Percentiles rank a stretch among this genome's conserved stretches.
Conservation (phyloP, 2,113 vertebrate species). For the cat (Felis catus) region DNA sequence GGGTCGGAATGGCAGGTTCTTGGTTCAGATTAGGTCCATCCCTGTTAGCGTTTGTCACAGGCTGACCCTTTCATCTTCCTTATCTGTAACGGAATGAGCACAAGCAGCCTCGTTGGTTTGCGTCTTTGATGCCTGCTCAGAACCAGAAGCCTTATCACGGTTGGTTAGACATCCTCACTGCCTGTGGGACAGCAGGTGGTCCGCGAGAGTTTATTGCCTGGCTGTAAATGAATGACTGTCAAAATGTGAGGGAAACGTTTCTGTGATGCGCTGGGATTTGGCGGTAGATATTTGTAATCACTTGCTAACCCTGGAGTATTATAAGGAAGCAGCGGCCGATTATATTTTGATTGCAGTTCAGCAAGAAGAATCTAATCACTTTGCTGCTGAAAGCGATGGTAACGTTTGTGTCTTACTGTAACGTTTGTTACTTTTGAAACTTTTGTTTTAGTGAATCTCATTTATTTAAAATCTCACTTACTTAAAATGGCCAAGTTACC, state of each 20-base stretch:
- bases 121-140: not conserved
- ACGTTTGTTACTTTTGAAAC: not conserved
- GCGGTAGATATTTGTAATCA: not conserved
- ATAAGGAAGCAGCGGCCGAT: not conserved
- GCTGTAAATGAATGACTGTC: not conserved
- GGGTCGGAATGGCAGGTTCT: not conserved
- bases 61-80: slow-evolving; percentile 24
- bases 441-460: not conserved
- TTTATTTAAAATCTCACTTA: not conserved
- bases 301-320: slow-evolving; percentile 23
- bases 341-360: not conserved
- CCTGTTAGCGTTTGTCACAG: slow-evolving; percentile 30
- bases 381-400: not conserved
- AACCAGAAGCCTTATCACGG: not conserved
- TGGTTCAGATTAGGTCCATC: not conserved
- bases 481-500: not conserved
- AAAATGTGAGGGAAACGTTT: not conserved
- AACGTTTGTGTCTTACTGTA: not conserved
- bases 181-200: not conserved
- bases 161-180: not conserved
- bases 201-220: not conserved
- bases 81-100: not conserved
- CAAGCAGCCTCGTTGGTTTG: not conserved
- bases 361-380: not conserved
- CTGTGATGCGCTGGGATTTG: slow-evolving; percentile 45